Evolutionary conservation across 2,113 vertebrate species (phyloP).

Genomic region (Myrmophylax atrothorax): DNA sequence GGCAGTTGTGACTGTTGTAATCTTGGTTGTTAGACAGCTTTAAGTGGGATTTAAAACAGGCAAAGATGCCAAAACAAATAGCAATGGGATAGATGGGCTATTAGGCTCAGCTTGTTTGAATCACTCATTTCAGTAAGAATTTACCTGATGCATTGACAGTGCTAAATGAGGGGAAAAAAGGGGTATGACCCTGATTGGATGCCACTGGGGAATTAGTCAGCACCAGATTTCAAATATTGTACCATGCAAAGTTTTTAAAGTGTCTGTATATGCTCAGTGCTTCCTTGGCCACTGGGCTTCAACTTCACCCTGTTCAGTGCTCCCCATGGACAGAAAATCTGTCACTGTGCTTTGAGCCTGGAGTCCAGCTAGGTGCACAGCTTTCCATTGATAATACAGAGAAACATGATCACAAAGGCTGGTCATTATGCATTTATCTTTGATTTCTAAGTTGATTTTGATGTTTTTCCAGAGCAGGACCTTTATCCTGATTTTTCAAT

Average conservation of each 20-base stretch:
- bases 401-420: neutral
- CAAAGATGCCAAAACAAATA: conserved; percentile 52
- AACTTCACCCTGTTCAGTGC: neutral
- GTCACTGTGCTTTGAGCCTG: neutral
- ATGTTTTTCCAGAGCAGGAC: neutral
- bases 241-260: neutral
- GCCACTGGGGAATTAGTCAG: neutral
- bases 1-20: conserved; percentile 11
- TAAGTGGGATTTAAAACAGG: conserved; percentile 27
- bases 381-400: neutral
- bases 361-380: neutral
- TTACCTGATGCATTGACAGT: neutral
- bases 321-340: fast-evolving
- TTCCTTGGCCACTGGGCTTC: neutral
- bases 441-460: neutral
- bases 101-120: conserved; percentile 22
- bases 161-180: neutral
- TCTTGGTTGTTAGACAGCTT: conserved; percentile 18
- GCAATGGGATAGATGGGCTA: neutral
- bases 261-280: neutral
- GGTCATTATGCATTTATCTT: neutral
- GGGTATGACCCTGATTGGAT: neutral
- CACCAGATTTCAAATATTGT: neutral
- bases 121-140: neutral
- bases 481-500: neutral